Evolutionary conservation across 1,140 invertebrate genomes (phyloP).

Genomic region (Capitella teleta): DNA sequence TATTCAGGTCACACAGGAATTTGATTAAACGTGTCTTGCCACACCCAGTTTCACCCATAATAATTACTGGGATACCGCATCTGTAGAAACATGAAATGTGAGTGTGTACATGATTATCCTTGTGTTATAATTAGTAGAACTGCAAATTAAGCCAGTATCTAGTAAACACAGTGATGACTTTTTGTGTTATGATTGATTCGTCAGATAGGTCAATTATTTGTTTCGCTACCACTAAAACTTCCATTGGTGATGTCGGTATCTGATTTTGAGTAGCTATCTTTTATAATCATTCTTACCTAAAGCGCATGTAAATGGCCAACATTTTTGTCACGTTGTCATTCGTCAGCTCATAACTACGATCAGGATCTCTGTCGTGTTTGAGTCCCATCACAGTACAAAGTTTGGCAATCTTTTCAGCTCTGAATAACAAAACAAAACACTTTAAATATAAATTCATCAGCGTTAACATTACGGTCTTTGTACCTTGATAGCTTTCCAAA

Average conservation of each 20-base stretch:
- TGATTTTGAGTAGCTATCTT: not conserved
- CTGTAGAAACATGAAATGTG: too few relatives aligned
- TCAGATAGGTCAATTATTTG: too few relatives aligned
- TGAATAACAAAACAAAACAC: too few relatives aligned
- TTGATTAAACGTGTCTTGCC: constrained; percentile 33
- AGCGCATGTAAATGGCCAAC: constrained; percentile 33
- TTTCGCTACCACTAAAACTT: too few relatives aligned
- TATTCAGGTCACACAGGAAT: constrained; percentile 28
- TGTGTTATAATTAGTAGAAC: too few relatives aligned
- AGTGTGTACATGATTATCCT: too few relatives aligned
- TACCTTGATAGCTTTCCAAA: constrained; percentile 30
- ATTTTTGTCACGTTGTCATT: constrained; percentile 37
- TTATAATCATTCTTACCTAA: constrained; percentile 19
- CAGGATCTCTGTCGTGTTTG: constrained; percentile 22
- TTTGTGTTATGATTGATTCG: too few relatives aligned
- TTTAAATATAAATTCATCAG: too few relatives aligned
- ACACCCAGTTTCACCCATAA: constrained; percentile 40
- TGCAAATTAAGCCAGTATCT: too few relatives aligned
- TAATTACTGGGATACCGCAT: constrained; percentile 33
- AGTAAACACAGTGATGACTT: too few relatives aligned
- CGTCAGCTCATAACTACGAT: constrained; percentile 29
- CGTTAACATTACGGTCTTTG: too few relatives aligned
- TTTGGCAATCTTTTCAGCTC: constrained; percentile 14
- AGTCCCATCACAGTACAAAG: constrained; percentile 24
- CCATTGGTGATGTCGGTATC: not conserved